Evolutionary conservation across 2,888 invertebrate species (phyloP).

Genomic region (Hoplodrina ambigua): DNA sequence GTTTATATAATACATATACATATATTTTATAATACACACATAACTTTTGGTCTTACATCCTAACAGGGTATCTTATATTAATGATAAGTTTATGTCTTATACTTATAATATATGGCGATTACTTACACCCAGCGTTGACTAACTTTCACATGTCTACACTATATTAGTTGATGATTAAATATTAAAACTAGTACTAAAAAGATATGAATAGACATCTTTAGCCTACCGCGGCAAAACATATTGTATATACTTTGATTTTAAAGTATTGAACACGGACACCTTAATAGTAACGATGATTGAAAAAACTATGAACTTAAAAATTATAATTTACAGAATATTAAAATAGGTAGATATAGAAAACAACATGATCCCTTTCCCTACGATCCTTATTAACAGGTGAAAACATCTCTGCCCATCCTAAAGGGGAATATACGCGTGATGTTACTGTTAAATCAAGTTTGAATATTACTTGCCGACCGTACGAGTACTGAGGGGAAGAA

Average conservation of each 20-base stretch:
- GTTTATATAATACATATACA: neutral
- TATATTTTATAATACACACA: neutral
- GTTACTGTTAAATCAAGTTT: neutral
- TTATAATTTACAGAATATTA: neutral
- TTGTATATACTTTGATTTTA: slow-evolving; percentile 12
- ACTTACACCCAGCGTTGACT: slow-evolving; percentile 32
- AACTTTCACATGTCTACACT: slow-evolving; percentile 19
- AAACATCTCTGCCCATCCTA: neutral
- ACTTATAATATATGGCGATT: slow-evolving; percentile 49
- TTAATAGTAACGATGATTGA: neutral
- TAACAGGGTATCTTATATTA: neutral
- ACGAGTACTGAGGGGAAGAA: neutral
- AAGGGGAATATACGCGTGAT: neutral
- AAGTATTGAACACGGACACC: slow-evolving; percentile 28
- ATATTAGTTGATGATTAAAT: slow-evolving; percentile 15
- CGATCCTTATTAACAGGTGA: neutral
- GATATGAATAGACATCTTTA: slow-evolving; percentile 32
- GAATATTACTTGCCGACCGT: neutral
- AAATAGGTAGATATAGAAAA: neutral
- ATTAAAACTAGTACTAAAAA: slow-evolving; percentile 35
- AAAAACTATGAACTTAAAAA: slow-evolving; percentile 10
- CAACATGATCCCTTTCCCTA: slow-evolving; percentile 1
- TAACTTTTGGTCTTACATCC: slow-evolving; percentile 7
- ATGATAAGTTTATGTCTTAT: slow-evolving; percentile 24
- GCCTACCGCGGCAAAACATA: slow-evolving; percentile 24